phyloP scores from a whole-genome alignment of 1,140 invertebrate species.

The Trachelipus rathkii region DNA sequence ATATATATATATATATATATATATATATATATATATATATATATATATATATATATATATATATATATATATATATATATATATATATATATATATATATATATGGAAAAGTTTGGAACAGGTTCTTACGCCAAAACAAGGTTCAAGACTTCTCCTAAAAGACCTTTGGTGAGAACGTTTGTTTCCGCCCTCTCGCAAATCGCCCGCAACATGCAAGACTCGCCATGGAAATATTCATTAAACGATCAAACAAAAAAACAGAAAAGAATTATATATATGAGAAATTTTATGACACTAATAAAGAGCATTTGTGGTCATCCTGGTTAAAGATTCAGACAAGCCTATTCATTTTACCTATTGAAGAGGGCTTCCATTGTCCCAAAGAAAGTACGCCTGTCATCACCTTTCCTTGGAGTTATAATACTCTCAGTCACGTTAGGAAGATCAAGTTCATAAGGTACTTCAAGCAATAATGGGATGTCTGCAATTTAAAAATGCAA shows the following conservation, averaged over 20 bases:
- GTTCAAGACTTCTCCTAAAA: slow-evolving; percentile 47
- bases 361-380: not conserved
- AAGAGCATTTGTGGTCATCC: no score
- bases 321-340: no score
- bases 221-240: slow-evolving; percentile 65
- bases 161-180: slow-evolving; percentile 50
- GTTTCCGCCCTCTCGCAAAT: slow-evolving; percentile 80
- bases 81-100: not conserved
- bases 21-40: slow-evolving; percentile 5
- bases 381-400: not conserved
- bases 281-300: no score
- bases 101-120: not conserved
- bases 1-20: not conserved
- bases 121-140: slow-evolving; percentile 46
- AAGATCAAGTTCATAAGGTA: not conserved
- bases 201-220: slow-evolving; percentile 71
- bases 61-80: not conserved
- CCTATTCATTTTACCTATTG: not conserved
- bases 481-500: not conserved
- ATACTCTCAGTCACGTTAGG: not conserved
- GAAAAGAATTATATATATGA: no score
- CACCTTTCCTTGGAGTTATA: not conserved
- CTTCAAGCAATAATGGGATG: not conserved
- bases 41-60: not conserved
- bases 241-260: no score